Evolutionary conservation across 2,888 invertebrate species (phyloP).

Genomic region (Xestia c-nigrum): DNA sequence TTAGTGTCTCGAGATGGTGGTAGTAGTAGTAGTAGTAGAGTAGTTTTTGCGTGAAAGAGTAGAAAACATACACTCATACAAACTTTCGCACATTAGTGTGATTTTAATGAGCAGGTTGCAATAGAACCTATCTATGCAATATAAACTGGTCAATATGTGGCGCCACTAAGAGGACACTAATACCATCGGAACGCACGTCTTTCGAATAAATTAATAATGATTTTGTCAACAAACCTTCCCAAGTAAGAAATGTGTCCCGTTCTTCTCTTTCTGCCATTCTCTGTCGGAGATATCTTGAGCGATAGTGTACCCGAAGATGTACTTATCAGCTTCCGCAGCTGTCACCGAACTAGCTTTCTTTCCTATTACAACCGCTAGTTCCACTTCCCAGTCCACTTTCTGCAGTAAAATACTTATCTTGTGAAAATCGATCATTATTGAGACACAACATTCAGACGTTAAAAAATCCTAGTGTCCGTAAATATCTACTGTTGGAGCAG

Average conservation of each 20-base stretch:
- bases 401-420: conserved; percentile 77
- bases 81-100: too few species aligned
- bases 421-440: not conserved
- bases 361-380: conserved; percentile 96
- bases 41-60: too few species aligned
- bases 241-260: conserved; percentile 91
- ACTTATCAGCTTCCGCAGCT: conserved; percentile 92
- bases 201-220: not conserved
- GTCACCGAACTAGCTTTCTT: conserved; percentile 93
- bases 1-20: too few species aligned
- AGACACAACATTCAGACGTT: not conserved
- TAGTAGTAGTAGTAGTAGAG: too few species aligned
- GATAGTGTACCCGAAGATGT: conserved; percentile 96
- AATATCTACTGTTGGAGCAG: not conserved
- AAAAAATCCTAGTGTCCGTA: too few species aligned
- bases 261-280: conserved; percentile 96
- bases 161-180: not conserved
- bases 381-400: conserved; percentile 97
- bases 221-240: conserved; percentile 73
- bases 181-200: not conserved
- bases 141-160: not conserved
- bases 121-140: not conserved
- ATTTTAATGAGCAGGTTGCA: not conserved
- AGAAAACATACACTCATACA: too few species aligned
- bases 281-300: conserved; percentile 97